phyloP scores from a whole-genome alignment of 2,797 vertebrate genomes.

The Capromys pilorides region DNA sequence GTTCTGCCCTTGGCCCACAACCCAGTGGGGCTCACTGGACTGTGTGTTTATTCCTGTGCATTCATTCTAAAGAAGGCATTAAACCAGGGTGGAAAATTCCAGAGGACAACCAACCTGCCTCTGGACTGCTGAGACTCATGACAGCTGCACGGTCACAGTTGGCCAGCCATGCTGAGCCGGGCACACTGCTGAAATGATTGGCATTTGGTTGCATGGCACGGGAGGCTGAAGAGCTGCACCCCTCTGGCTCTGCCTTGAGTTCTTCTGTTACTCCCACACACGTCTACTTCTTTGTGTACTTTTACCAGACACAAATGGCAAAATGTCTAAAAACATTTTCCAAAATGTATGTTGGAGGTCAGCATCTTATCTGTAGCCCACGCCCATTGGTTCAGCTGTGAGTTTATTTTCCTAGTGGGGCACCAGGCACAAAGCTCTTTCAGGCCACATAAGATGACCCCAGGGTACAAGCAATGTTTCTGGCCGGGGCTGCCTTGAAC shows the following conservation, averaged over 20 bases:
- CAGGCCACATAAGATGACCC: too few relatives aligned
- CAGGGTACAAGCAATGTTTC: background rate
- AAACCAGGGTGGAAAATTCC: constrained; percentile 62
- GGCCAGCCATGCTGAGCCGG: background rate
- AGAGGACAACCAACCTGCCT: background rate
- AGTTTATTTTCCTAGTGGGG: background rate
- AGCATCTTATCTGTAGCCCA: background rate
- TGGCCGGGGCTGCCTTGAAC: background rate
- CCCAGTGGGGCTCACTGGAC: background rate
- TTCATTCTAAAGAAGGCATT: constrained; percentile 50
- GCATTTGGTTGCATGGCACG: background rate
- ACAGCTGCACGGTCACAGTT: background rate
- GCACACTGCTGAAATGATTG: background rate
- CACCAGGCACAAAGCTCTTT: background rate
- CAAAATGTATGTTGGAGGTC: too few relatives aligned
- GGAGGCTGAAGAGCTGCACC: background rate
- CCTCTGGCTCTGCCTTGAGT: background rate
- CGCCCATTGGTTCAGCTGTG: background rate
- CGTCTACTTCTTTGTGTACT: background rate
- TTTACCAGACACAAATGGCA: background rate
- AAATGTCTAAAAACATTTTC: background rate
- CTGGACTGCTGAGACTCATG: background rate
- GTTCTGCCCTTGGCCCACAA: background rate
- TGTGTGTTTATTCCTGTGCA: constrained; percentile 20
- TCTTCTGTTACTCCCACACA: background rate